These are phyloP conservation scores for Actias luna DNA, from an alignment of 2,888 invertebrate species.

Conservation along the genomic window DNA sequence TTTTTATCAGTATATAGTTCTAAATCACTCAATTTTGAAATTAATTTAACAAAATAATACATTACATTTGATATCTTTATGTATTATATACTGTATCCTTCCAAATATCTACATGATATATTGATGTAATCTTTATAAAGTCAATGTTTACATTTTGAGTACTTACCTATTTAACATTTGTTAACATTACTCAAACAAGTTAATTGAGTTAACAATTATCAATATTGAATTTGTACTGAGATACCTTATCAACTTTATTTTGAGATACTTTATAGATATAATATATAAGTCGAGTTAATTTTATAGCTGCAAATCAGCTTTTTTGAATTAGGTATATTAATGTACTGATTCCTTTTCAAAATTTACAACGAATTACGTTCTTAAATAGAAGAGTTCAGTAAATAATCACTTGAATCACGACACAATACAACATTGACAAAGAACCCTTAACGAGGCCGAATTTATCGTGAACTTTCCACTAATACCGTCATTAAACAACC, in stretches of 20 bases:
- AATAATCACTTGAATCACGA: conserved; percentile 57
- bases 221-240: not conserved
- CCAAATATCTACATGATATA: too few species aligned
- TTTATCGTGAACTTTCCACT: conserved; percentile 79
- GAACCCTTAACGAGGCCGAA: conserved; percentile 73
- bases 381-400: conserved; percentile 51
- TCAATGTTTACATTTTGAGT: not conserved
- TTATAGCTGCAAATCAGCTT: not conserved
- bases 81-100: too few species aligned
- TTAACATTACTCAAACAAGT: not conserved
- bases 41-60: too few species aligned
- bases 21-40: too few species aligned
- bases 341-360: conserved; percentile 26
- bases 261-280: not conserved
- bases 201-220: not conserved
- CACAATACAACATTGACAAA: conserved; percentile 74
- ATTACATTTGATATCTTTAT: too few species aligned
- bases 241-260: too few species aligned
- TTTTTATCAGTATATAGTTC: too few species aligned
- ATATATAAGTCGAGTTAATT: not conserved
- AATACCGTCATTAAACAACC: conserved; percentile 79
- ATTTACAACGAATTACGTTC: conserved; percentile 47
- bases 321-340: not conserved
- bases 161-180: not conserved
- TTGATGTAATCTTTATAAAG: too few species aligned